Evolutionary conservation across 2,797 vertebrate genomes (phyloP).

Genomic region (Diglossa cyanea): DNA sequence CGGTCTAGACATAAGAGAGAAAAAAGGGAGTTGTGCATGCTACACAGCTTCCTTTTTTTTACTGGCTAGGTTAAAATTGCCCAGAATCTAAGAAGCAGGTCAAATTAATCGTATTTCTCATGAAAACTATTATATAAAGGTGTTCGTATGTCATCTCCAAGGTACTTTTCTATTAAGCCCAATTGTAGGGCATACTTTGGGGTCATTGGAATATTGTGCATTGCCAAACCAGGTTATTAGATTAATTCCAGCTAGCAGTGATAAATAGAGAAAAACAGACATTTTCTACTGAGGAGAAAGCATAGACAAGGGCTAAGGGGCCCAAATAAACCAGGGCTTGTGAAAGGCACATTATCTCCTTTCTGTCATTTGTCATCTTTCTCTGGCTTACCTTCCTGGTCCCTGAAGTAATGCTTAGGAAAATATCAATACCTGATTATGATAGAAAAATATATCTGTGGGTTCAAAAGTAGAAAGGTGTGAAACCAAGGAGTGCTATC

Average conservation of each 20-base stretch:
- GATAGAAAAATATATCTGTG: neutral
- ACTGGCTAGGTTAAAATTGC: neutral
- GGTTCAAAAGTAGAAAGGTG: neutral
- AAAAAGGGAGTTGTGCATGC: neutral
- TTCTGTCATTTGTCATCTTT: neutral
- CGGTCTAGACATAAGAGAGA: neutral
- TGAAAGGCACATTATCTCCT: rapidly evolving
- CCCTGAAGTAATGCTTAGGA: neutral
- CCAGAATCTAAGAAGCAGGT: neutral
- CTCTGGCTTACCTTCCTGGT: neutral
- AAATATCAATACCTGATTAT: neutral
- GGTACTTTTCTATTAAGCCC: neutral
- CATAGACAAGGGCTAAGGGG: neutral
- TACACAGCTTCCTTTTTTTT: neutral
- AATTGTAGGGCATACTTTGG: neutral
- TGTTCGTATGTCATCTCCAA: neutral
- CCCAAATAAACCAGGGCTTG: neutral
- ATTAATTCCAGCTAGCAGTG: neutral
- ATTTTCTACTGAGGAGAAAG: neutral
- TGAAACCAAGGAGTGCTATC: neutral
- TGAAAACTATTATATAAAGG: neutral
- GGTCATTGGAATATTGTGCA: neutral
- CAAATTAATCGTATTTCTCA: neutral
- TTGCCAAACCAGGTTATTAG: neutral
- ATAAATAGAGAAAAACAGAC: neutral